Evolutionary conservation across 2,888 invertebrate species (phyloP).

Genomic region (Andrena flavipes): DNA sequence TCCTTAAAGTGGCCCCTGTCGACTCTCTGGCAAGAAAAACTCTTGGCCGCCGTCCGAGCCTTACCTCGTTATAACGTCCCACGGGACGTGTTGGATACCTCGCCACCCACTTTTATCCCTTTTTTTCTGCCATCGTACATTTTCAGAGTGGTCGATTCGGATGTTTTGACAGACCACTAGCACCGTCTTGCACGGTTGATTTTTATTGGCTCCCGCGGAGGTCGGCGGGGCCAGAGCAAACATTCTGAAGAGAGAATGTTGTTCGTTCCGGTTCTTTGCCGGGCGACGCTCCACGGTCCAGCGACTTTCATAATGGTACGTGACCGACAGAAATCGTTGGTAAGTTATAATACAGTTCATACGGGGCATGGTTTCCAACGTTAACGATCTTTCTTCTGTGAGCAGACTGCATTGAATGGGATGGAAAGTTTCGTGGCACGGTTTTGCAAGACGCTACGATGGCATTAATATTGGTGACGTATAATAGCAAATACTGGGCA

Average conservation of each 20-base stretch:
- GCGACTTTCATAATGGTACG: constrained; percentile 14
- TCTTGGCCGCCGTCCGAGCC: constrained; percentile 31
- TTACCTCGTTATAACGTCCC: constrained; percentile 66
- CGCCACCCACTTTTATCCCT: background rate
- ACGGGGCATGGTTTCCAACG: background rate
- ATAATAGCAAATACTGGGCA: too few species aligned
- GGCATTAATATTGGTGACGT: too few species aligned
- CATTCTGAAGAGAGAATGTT: constrained; percentile 33
- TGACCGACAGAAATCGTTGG: background rate
- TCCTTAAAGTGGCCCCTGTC: constrained; percentile 55
- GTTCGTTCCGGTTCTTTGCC: background rate
- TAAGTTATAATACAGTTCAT: background rate
- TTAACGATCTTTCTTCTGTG: background rate
- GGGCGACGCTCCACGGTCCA: background rate
- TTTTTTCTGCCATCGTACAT: background rate
- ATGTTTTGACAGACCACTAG: constrained; percentile 46
- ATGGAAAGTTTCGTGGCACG: too few species aligned
- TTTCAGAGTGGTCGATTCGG: constrained; percentile 12
- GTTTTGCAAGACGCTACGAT: too few species aligned
- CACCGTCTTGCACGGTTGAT: constrained; percentile 11
- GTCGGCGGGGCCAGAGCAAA: constrained; percentile 30
- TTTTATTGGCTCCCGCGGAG: constrained; percentile 30
- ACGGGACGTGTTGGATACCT: constrained; percentile 38
- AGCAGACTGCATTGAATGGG: too few species aligned
- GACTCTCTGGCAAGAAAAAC: constrained; percentile 53